phyloP scores from a whole-genome alignment of 2,888 invertebrate species.

The Ophonus ardosiacus region DNA sequence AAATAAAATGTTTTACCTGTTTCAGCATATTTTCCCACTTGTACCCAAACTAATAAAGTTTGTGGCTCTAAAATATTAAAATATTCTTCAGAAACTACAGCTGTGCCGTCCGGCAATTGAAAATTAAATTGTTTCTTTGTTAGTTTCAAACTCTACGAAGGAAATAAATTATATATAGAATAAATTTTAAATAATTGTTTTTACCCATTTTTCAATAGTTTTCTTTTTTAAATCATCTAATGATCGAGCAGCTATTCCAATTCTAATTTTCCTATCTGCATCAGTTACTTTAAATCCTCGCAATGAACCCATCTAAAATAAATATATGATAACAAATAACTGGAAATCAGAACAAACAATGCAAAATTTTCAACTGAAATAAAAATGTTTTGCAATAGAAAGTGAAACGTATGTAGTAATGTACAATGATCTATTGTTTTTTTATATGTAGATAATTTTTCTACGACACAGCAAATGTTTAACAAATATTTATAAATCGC shows the following conservation, averaged over 20 bases:
- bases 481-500: neutral
- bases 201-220: constrained; percentile 81
- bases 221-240: constrained; percentile 83
- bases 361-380: neutral
- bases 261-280: constrained; percentile 81
- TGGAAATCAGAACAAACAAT: constrained; percentile 31
- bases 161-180: neutral
- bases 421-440: neutral
- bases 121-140: constrained; percentile 71
- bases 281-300: constrained; percentile 87
- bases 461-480: too few relatives aligned
- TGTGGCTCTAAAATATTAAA: constrained; percentile 86
- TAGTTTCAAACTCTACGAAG: constrained; percentile 72
- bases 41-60: constrained; percentile 82
- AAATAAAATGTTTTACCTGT: constrained; percentile 67
- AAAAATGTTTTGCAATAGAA: too few relatives aligned
- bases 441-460: neutral
- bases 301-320: constrained; percentile 74
- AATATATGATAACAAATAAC: constrained; percentile 21
- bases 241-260: constrained; percentile 84
- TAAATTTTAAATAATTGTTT: neutral
- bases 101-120: constrained; percentile 81
- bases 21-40: constrained; percentile 73
- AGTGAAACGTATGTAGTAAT: neutral
- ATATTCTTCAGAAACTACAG: constrained; percentile 87